phyloP scores from a whole-genome alignment of 2,113 vertebrate genomes.

The Mellivora capensis region DNA sequence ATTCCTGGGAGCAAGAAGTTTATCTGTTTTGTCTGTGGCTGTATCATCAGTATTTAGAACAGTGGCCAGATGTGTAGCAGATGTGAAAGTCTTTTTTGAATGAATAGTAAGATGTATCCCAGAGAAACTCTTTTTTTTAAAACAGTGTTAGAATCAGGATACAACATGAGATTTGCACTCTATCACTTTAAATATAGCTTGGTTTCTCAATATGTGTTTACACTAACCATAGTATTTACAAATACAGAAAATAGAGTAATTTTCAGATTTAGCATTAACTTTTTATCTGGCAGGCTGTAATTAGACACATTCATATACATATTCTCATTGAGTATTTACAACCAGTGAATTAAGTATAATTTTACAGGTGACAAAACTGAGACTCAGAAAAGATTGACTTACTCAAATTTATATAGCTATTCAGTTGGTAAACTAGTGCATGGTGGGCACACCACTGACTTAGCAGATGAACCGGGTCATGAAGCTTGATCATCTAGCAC shows the following conservation, averaged over 20 bases:
- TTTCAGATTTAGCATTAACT: not conserved
- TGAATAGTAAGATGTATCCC: not conserved
- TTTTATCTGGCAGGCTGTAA: not conserved
- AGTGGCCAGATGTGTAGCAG: not conserved
- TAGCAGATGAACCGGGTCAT: not conserved
- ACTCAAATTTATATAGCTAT: not conserved
- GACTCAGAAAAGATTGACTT: not conserved
- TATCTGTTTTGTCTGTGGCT: not conserved
- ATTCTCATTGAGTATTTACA: not conserved
- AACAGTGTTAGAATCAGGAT: not conserved
- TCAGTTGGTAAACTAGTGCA: not conserved
- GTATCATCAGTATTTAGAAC: not conserved
- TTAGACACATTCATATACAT: not conserved
- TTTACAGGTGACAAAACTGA: not conserved
- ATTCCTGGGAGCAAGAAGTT: not conserved
- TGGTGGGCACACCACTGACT: not conserved
- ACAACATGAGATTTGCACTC: not conserved
- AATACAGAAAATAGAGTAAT: not conserved
- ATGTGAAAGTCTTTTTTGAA: not conserved
- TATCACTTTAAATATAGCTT: not conserved
- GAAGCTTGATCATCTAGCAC: not conserved
- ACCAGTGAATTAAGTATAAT: slow-evolving; percentile 3
- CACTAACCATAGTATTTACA: not conserved
- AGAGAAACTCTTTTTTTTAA: not conserved
- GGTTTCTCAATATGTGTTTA: not conserved